Evolutionary conservation across 2,797 vertebrate species (phyloP).

Genomic region (Rhabdomys pumilio): DNA sequence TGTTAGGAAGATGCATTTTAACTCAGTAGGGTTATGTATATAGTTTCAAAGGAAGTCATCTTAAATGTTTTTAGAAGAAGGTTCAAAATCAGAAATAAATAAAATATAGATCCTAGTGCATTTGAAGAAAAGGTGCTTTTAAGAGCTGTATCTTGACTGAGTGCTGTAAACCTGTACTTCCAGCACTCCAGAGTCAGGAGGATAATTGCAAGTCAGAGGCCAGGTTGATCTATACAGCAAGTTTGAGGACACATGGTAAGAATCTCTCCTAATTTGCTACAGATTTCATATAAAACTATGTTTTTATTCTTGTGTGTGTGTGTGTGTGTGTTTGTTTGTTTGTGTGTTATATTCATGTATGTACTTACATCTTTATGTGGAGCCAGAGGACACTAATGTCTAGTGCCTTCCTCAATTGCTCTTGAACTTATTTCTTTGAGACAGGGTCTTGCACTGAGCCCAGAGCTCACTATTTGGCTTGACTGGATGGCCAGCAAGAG

Average conservation of each 20-base stretch:
- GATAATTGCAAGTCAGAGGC: not conserved
- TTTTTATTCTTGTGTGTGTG: not conserved
- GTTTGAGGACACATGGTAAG: not conserved
- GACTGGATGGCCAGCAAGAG: not conserved
- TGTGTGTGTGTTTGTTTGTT: not conserved
- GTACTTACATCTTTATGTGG: not conserved
- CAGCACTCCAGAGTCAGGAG: not conserved
- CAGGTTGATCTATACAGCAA: not conserved
- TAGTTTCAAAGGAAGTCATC: slow-evolving; percentile 5
- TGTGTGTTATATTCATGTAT: not conserved
- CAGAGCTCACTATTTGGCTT: not conserved
- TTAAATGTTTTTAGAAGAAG: slow-evolving; percentile 10
- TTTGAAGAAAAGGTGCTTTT: not conserved
- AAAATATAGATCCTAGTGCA: not conserved
- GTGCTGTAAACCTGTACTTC: not conserved
- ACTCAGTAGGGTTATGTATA: not conserved
- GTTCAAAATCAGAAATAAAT: slow-evolving; percentile 28
- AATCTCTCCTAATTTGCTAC: not conserved
- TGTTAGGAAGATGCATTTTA: slow-evolving; percentile 42
- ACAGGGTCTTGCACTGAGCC: not conserved
- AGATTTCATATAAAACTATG: not conserved
- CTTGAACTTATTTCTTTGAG: not conserved
- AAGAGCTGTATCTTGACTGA: not conserved
- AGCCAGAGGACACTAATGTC: not conserved
- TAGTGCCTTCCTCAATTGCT: not conserved